Evolutionary conservation across 2,113 vertebrate species (phyloP).

Genomic region (Bujurquina vittata): DNA sequence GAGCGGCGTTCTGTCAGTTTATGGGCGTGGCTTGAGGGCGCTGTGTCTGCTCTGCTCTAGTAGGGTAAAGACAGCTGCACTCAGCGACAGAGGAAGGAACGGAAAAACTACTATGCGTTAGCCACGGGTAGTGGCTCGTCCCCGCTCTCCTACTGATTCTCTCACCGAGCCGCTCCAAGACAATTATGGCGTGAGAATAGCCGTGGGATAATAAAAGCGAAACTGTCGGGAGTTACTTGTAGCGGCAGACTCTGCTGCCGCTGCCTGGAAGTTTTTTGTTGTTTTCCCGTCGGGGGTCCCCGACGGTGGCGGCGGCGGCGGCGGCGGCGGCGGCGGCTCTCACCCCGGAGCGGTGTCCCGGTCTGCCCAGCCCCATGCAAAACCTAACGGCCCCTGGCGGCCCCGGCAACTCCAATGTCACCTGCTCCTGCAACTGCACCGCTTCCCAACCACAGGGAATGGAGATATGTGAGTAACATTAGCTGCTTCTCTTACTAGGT

Average conservation of each 20-base stretch:
- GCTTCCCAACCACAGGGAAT: conserved; percentile 84
- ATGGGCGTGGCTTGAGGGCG: conserved; percentile 54
- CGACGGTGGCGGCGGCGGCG: conserved; percentile 78
- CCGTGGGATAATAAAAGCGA: conserved; percentile 57
- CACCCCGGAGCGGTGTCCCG: conserved; percentile 78
- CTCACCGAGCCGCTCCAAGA: conserved; percentile 3
- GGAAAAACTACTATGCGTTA: conserved; percentile 55
- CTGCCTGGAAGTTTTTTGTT: conserved; percentile 79
- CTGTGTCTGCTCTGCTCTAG: conserved; percentile 46
- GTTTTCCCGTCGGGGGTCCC: conserved; percentile 73
- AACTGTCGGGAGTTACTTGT: conserved; percentile 69
- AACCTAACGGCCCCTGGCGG: conserved; percentile 82
- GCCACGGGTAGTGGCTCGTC: conserved; percentile 37
- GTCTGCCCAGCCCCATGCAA: conserved; percentile 81
- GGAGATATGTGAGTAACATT: conserved; percentile 84
- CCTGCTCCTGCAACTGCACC: conserved; percentile 86
- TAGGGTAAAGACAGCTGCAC: conserved; percentile 69
- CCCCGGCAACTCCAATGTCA: conserved; percentile 86
- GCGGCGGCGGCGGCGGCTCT: conserved; percentile 78
- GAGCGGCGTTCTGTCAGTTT: conserved; percentile 42
- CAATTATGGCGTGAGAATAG: conserved; percentile 70
- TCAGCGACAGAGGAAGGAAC: conserved; percentile 53
- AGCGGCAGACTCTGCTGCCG: conserved; percentile 67
- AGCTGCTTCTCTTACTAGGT: conserved; percentile 11
- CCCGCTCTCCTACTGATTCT: conserved; percentile 9